Percentiles rank a stretch among this genome's conserved stretches.
These are phyloP conservation scores for Rutilus rutilus DNA, from an alignment of 2,113 vertebrate species.

Conservation along the genomic window DNA sequence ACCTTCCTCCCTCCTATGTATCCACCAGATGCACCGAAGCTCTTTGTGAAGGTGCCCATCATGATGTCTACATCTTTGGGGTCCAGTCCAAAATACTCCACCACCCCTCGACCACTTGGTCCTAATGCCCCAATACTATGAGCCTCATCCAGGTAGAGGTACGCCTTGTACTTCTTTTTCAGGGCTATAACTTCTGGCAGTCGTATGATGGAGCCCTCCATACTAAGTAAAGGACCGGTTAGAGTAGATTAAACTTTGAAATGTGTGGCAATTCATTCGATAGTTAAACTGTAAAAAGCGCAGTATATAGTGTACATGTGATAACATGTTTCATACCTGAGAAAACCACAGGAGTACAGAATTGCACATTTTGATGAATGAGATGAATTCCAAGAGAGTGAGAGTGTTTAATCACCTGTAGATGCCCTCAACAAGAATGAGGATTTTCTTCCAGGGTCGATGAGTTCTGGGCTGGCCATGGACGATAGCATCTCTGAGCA, in stretches of 20 bases:
- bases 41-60: slow-evolving; percentile 98
- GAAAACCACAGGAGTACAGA: background rate
- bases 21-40: slow-evolving; percentile 91
- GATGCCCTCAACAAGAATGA: slow-evolving; percentile 88
- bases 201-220: slow-evolving; percentile 95
- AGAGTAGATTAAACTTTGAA: background rate
- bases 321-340: background rate
- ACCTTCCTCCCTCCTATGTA: slow-evolving; percentile 95
- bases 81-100: slow-evolving; percentile 91
- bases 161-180: slow-evolving; percentile 94
- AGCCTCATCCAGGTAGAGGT: slow-evolving; percentile 94
- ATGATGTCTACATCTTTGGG: slow-evolving; percentile 91
- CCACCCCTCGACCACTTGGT: slow-evolving; percentile 85
- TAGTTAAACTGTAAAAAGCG: background rate
- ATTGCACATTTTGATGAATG: background rate
- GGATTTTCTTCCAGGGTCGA: slow-evolving; percentile 90
- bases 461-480: slow-evolving; percentile 87
- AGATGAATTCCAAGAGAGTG: background rate
- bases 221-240: slow-evolving; percentile 71
- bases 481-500: slow-evolving; percentile 87
- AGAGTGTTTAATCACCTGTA: slow-evolving; percentile 77
- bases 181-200: slow-evolving; percentile 93
- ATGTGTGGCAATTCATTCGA: background rate
- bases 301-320: background rate
- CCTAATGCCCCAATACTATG: slow-evolving; percentile 96